Conservation (phyloP, 2,888 invertebrate species). For the Bombyx huttoni region DNA sequence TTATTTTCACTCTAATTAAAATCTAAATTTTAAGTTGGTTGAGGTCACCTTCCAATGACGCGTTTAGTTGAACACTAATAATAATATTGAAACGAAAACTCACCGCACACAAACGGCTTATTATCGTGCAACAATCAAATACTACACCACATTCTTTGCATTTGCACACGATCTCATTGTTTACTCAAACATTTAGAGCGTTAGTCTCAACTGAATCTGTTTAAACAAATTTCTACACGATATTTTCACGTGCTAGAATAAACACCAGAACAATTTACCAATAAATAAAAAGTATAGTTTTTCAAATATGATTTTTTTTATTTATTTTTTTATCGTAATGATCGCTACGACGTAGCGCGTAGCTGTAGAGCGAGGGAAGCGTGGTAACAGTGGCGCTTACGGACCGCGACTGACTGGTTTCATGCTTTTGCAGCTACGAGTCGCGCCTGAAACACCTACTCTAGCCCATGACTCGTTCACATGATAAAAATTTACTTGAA, state of each 20-base stretch:
- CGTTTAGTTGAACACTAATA: no score
- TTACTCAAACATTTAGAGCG: conserved; percentile 22
- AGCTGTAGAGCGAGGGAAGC: conserved; percentile 19
- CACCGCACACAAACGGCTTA: conserved; percentile 4
- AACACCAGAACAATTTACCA: background rate
- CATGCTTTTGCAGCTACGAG: conserved; percentile 10
- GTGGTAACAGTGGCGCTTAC: conserved; percentile 27
- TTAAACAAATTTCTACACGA: conserved; percentile 10
- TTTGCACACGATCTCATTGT: conserved; percentile 16
- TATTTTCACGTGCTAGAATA: background rate
- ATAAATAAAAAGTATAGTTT: background rate
- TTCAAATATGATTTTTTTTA: background rate
- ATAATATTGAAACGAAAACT: background rate
- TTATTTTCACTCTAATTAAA: no score
- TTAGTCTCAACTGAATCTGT: conserved; percentile 8
- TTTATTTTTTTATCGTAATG: background rate
- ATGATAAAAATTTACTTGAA: background rate
- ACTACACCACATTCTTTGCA: conserved; percentile 16
- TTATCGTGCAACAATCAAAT: conserved; percentile 2
- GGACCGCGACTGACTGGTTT: conserved; percentile 33
- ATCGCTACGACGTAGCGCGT: conserved; percentile 35
- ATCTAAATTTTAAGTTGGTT: no score
- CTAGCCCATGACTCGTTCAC: background rate
- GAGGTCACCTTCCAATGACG: no score
- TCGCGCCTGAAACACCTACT: conserved; percentile 13